Conservation (phyloP, 2,888 invertebrate genomes). For the Ectropis crepuscularia region DNA sequence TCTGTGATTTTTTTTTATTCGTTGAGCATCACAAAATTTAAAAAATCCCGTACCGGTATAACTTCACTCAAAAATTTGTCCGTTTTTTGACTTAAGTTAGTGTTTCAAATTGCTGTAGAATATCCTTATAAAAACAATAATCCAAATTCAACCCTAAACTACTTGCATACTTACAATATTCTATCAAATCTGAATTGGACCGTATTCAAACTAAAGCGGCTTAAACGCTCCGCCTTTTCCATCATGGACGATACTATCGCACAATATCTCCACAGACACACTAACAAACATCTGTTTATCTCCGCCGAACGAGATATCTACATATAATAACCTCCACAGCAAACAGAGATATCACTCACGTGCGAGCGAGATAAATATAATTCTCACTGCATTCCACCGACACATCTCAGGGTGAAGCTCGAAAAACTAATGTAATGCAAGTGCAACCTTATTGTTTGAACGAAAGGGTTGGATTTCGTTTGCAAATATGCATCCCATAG, state of each 20-base stretch:
- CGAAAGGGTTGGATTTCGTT: constrained; percentile 69
- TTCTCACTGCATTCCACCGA: constrained; percentile 72
- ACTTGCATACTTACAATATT: constrained; percentile 42
- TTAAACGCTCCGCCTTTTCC: constrained; percentile 78
- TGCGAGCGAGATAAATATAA: constrained; percentile 74
- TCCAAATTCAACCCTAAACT: constrained; percentile 47
- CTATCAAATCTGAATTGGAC: constrained; percentile 54
- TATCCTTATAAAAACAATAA: constrained; percentile 43
- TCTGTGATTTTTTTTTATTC: too few species aligned
- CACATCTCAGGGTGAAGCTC: constrained; percentile 62
- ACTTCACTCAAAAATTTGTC: too few species aligned
- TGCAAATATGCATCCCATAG: constrained; percentile 54
- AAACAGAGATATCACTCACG: constrained; percentile 72
- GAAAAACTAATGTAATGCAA: constrained; percentile 68
- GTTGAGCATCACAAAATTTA: too few species aligned
- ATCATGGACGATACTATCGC: constrained; percentile 76
- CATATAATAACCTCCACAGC: constrained; percentile 74
- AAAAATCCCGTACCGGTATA: too few species aligned
- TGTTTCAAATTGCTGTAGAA: neutral
- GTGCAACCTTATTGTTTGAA: constrained; percentile 72
- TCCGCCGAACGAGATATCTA: constrained; percentile 80
- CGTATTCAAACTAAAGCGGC: constrained; percentile 52
- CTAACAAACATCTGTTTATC: constrained; percentile 78
- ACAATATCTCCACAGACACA: constrained; percentile 67
- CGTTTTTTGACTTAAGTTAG: too few species aligned